phyloP scores from a whole-genome alignment of 2,888 invertebrate genomes.

The Vannuccia rotundouncinata region DNA sequence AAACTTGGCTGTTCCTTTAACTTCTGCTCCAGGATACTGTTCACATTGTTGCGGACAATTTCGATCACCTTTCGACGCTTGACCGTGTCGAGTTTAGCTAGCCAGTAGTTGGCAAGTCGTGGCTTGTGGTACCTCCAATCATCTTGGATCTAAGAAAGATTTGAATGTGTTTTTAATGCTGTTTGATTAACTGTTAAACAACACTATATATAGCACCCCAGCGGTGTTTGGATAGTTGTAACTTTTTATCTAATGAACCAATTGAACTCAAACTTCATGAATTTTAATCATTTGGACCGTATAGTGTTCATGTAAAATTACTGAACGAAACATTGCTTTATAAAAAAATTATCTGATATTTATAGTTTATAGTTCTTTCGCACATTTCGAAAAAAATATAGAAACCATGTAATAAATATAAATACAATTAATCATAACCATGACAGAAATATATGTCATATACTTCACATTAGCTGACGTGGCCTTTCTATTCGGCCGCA shows the following conservation, averaged over 20 bases:
- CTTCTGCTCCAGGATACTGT: slow-evolving; percentile 49
- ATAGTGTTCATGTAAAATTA: slow-evolving; percentile 19
- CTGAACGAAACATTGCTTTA: slow-evolving; percentile 12
- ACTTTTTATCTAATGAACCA: slow-evolving; percentile 21
- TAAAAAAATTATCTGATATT: slow-evolving; percentile 21
- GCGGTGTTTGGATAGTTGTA: slow-evolving; percentile 23
- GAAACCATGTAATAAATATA: slow-evolving; percentile 11
- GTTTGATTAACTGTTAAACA: slow-evolving; percentile 15
- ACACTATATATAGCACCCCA: slow-evolving; percentile 11
- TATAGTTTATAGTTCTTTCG: slow-evolving; percentile 13
- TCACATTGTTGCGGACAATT: slow-evolving; percentile 54
- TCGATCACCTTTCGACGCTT: slow-evolving; percentile 56
- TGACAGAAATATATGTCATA: background rate
- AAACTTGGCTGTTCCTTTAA: slow-evolving; percentile 52
- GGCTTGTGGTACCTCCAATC: slow-evolving; percentile 56
- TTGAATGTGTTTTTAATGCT: too few relatives aligned
- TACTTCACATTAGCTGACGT: background rate
- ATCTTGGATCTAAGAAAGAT: slow-evolving; percentile 41
- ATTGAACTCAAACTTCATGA: slow-evolving; percentile 17
- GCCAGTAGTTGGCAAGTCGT: slow-evolving; percentile 56
- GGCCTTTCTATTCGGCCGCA: background rate
- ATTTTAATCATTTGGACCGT: background rate
- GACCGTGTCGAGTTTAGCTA: slow-evolving; percentile 54
- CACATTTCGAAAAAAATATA: slow-evolving; percentile 11
- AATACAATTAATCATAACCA: slow-evolving; percentile 7